Conservation (phyloP, 2,113 vertebrate genomes). For the Seriola dumerili region DNA sequence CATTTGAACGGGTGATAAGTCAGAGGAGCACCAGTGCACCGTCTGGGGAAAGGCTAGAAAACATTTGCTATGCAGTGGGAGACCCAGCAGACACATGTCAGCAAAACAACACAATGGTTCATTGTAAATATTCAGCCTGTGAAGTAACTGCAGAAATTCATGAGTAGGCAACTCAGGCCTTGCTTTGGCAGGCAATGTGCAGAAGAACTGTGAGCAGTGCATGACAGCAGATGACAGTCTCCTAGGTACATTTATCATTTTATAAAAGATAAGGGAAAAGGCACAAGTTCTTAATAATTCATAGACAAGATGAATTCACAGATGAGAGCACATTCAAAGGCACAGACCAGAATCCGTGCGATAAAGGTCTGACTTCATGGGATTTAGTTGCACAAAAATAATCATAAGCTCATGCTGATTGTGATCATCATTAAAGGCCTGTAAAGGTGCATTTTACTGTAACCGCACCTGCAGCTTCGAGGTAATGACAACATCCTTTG, state of each 20-base stretch:
- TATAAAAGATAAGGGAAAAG: slow-evolving; percentile 1
- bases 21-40: not conserved
- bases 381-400: not conserved
- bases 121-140: slow-evolving; percentile 64
- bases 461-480: slow-evolving; percentile 79
- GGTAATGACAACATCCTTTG: slow-evolving; percentile 82
- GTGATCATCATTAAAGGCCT: not conserved
- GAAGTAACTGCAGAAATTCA: slow-evolving; percentile 60
- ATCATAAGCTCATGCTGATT: not conserved
- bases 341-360: slow-evolving; percentile 17
- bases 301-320: slow-evolving; percentile 27
- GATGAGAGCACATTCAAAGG: slow-evolving; percentile 17
- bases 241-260: not conserved
- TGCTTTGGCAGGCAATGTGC: slow-evolving; percentile 13
- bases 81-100: slow-evolving; percentile 65
- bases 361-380: slow-evolving; percentile 3
- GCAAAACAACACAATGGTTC: slow-evolving; percentile 68
- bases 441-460: slow-evolving; percentile 52
- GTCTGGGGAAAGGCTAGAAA: not conserved
- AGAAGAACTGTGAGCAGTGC: slow-evolving; percentile 12
- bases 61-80: slow-evolving; percentile 52
- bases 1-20: not conserved
- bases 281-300: slow-evolving; percentile 42
- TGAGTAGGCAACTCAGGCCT: slow-evolving; percentile 53
- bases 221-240: not conserved